These are phyloP conservation scores for Chloroceryle aenea DNA, from an alignment of 2,113 vertebrate species.

Conservation along the genomic window DNA sequence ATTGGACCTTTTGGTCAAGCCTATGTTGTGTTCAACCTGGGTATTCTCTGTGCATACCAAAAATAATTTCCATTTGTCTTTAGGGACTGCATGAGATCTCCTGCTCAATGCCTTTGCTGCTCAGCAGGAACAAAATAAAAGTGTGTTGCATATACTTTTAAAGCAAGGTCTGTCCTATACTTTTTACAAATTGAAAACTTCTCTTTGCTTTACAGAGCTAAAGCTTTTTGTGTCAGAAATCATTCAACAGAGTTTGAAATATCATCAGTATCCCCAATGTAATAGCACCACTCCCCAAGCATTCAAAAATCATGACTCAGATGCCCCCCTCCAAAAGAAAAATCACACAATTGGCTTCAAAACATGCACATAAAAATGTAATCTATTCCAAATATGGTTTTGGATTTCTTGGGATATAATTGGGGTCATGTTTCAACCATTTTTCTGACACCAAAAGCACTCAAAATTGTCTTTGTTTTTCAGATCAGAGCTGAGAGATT, in stretches of 20 bases:
- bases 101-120: not conserved
- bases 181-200: not conserved
- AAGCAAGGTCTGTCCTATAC: not conserved
- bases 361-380: conserved; percentile 26
- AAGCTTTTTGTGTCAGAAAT: not conserved
- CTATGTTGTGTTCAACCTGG: not conserved
- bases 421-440: conserved; percentile 10
- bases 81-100: not conserved
- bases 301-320: conserved; percentile 63
- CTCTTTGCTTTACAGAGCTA: not conserved
- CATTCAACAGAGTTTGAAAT: not conserved
- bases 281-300: conserved; percentile 40
- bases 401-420: conserved; percentile 16
- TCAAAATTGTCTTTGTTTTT: conserved; percentile 30
- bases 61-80: not conserved
- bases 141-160: not conserved
- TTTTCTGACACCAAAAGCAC: conserved; percentile 27
- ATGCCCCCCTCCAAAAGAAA: conserved; percentile 23
- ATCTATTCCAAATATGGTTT: conserved; percentile 51
- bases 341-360: conserved; percentile 41
- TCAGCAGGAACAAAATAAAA: not conserved
- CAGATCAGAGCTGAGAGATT: not conserved
- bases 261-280: not conserved
- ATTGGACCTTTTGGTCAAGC: not conserved
- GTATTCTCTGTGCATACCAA: not conserved